Percentiles rank a stretch among this genome's conserved stretches.
These are phyloP conservation scores for Pheucticus melanocephalus DNA, from an alignment of 2,113 vertebrate genomes.

Conservation along the genomic window DNA sequence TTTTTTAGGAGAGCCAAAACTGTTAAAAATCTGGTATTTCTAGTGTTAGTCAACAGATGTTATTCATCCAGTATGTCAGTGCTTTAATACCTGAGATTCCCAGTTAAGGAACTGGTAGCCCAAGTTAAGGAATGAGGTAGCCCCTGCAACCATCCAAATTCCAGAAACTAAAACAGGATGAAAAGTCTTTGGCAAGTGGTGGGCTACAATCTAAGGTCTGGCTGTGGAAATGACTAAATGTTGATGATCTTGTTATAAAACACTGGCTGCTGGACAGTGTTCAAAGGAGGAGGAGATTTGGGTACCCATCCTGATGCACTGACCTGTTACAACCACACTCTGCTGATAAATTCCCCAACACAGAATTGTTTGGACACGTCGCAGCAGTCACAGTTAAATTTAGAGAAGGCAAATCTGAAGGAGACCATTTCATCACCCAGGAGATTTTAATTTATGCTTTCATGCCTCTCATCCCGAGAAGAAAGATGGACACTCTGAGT, in stretches of 20 bases:
- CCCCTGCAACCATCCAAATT: not conserved
- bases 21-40: not conserved
- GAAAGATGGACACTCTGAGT: conserved; percentile 12
- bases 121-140: not conserved
- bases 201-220: not conserved
- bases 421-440: not conserved
- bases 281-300: not conserved
- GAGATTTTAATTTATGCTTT: conserved; percentile 38
- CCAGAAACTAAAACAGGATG: not conserved
- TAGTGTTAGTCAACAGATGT: not conserved
- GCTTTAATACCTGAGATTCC: not conserved
- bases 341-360: not conserved
- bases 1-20: not conserved
- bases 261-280: not conserved
- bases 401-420: not conserved
- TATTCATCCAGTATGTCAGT: not conserved
- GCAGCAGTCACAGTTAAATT: not conserved
- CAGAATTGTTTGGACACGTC: not conserved
- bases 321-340: not conserved
- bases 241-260: rapidly evolving
- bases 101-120: not conserved
- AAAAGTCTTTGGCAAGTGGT: not conserved
- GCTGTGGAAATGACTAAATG: not conserved
- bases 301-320: not conserved
- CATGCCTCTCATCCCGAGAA: not conserved